These are phyloP conservation scores for Steromphala cineraria DNA, from an alignment of 2,888 invertebrate species.

Conservation along the genomic window DNA sequence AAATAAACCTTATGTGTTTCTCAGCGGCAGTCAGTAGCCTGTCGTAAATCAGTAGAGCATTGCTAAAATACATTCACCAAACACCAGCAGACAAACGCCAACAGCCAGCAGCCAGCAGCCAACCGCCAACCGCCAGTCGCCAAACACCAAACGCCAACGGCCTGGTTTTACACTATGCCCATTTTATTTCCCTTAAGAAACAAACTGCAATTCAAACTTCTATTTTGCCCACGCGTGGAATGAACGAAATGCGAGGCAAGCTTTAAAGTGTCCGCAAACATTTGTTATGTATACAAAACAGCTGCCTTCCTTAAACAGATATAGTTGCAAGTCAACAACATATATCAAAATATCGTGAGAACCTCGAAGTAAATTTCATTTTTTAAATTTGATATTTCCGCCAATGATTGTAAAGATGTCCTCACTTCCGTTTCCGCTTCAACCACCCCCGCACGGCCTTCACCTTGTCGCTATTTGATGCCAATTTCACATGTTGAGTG, in stretches of 20 bases:
- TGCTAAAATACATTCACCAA: too few relatives aligned
- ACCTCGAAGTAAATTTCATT: background rate
- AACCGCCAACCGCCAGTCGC: too few relatives aligned
- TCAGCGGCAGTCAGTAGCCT: too few relatives aligned
- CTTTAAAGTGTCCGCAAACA: background rate
- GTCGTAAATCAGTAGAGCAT: too few relatives aligned
- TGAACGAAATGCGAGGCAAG: background rate
- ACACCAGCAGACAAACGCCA: too few relatives aligned
- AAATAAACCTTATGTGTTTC: too few relatives aligned
- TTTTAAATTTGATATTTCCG: constrained; percentile 8
- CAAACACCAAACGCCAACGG: too few relatives aligned
- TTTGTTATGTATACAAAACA: background rate
- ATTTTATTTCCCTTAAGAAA: background rate
- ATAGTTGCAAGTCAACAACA: background rate
- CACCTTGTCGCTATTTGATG: background rate
- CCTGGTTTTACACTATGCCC: too few relatives aligned
- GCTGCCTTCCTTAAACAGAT: background rate
- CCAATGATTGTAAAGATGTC: constrained; percentile 8
- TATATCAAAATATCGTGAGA: constrained; percentile 8
- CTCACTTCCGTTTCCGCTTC: background rate
- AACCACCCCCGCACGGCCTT: background rate
- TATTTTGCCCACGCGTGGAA: background rate
- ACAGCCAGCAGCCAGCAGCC: too few relatives aligned
- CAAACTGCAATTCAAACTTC: background rate
- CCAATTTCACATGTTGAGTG: background rate